Percentiles rank a stretch among this genome's conserved stretches.
phyloP scores from a whole-genome alignment of 2,113 vertebrate genomes.

The Catagonus wagneri region DNA sequence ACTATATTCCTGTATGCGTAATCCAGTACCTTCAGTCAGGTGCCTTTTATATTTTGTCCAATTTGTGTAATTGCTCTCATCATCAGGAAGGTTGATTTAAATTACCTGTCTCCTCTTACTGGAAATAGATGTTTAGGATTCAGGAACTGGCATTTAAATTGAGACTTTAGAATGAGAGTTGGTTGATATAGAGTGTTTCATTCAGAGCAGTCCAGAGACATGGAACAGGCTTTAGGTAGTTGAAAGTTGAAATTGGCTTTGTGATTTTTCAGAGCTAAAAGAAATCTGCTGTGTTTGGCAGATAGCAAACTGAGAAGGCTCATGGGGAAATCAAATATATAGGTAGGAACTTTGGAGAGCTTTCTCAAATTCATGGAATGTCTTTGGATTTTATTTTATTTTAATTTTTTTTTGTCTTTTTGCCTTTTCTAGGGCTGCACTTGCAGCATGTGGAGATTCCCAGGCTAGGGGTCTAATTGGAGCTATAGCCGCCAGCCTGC shows the following conservation, averaged over 20 bases:
- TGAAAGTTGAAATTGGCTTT: background rate
- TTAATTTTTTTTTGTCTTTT: too few relatives aligned
- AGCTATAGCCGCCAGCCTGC: too few relatives aligned
- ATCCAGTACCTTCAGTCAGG: background rate
- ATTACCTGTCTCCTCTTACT: background rate
- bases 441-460: too few relatives aligned
- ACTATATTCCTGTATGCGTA: background rate
- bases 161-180: background rate
- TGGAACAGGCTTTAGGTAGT: background rate
- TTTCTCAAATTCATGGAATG: background rate
- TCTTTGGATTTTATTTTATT: conserved; percentile 8
- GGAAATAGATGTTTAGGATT: background rate
- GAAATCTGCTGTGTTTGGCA: background rate
- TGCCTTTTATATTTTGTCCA: background rate
- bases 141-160: background rate
- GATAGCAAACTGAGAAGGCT: background rate
- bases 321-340: background rate
- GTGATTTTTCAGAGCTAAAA: conserved; percentile 3
- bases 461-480: too few relatives aligned
- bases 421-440: too few relatives aligned
- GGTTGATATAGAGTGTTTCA: background rate
- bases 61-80: background rate
- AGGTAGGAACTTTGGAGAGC: background rate
- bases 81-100: background rate
- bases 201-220: background rate